Evolutionary conservation across 1,140 invertebrate genomes (phyloP).

Genomic region (Venustaconcha ellipsiformis): DNA sequence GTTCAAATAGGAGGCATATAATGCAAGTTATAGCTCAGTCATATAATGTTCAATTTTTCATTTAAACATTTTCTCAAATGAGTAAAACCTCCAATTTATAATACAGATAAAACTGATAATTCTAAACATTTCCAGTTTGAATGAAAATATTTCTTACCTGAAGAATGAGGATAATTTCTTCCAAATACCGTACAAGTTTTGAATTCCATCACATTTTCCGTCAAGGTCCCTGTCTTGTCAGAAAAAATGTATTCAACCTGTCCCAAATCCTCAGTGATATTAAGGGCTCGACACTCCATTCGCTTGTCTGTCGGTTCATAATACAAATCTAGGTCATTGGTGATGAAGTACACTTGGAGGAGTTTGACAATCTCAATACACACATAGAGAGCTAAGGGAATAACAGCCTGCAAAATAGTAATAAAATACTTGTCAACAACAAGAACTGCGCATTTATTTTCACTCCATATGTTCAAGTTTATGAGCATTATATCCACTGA

Average conservation of each 20-base stretch:
- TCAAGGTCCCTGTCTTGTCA: constrained; percentile 97
- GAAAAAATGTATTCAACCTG: constrained; percentile 97
- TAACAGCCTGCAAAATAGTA: constrained; percentile 82
- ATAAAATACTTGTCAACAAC: not conserved
- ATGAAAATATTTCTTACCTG: constrained; percentile 34
- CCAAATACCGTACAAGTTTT: constrained; percentile 87
- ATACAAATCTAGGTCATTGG: constrained; percentile 88
- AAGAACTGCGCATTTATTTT: too few relatives aligned
- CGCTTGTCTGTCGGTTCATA: constrained; percentile 84
- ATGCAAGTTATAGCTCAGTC: too few relatives aligned
- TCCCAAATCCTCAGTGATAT: constrained; percentile 97
- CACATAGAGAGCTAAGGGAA: constrained; percentile 96
- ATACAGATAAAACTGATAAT: too few relatives aligned
- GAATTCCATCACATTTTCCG: constrained; percentile 98
- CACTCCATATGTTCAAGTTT: too few relatives aligned
- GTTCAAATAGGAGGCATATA: too few relatives aligned
- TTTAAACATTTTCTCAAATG: too few relatives aligned
- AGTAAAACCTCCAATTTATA: too few relatives aligned
- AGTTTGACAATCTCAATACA: constrained; percentile 98
- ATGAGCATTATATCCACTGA: too few relatives aligned
- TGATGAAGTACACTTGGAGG: constrained; percentile 95
- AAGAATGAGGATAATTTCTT: constrained; percentile 79
- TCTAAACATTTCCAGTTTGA: too few relatives aligned
- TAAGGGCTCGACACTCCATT: constrained; percentile 94
- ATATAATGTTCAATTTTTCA: too few relatives aligned